A percentile compares a stretch with the other conserved stretches of the same genome.
These are phyloP conservation scores for Deroplatys truncata DNA, from an alignment of 2,888 invertebrate species.

Conservation along the genomic window DNA sequence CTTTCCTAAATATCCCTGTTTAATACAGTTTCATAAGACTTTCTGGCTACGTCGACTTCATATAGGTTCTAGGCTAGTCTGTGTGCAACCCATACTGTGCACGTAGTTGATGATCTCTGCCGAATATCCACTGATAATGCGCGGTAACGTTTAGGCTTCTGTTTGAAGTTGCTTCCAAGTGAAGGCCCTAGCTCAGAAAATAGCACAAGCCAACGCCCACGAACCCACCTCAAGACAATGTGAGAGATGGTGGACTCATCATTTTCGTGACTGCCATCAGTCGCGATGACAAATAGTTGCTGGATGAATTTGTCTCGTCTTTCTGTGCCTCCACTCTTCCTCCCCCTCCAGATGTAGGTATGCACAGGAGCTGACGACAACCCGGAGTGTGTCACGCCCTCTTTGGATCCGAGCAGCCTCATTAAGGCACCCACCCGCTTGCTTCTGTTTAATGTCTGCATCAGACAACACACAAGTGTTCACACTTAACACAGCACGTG, in stretches of 20 bases:
- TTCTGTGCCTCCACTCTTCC: background rate
- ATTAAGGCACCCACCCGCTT: background rate
- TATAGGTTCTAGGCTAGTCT: too few relatives aligned
- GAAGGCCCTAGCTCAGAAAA: too few relatives aligned
- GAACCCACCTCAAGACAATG: background rate
- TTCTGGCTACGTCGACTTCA: too few relatives aligned
- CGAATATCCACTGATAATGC: too few relatives aligned
- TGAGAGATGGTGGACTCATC: background rate
- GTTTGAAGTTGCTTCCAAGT: too few relatives aligned
- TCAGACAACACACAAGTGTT: background rate
- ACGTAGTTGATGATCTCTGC: too few relatives aligned
- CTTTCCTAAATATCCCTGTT: too few relatives aligned
- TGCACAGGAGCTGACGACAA: background rate
- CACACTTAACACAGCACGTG: background rate
- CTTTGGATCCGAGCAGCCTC: background rate
- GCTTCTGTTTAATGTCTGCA: background rate
- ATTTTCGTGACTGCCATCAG: background rate
- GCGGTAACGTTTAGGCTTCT: too few relatives aligned
- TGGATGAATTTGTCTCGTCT: background rate
- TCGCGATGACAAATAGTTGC: background rate
- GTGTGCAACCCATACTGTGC: too few relatives aligned
- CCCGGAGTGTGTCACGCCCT: background rate
- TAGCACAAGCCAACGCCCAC: too few relatives aligned
- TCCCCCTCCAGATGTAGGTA: background rate
- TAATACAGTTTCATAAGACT: too few relatives aligned